Conservation (phyloP, 2,797 vertebrate species). For the Lepilemur ruficaudatus region DNA sequence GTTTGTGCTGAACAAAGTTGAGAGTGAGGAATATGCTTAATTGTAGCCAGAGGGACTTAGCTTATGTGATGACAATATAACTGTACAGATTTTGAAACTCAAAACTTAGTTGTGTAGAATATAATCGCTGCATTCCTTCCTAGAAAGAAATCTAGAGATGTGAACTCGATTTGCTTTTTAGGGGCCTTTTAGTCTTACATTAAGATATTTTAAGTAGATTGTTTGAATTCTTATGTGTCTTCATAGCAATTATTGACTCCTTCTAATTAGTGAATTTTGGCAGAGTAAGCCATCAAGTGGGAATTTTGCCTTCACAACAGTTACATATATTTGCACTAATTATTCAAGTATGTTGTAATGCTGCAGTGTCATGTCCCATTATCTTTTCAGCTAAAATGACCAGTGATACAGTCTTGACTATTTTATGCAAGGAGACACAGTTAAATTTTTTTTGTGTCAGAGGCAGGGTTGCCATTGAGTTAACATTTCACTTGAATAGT, state of each 20-base stretch:
- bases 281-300: not conserved
- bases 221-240: not conserved
- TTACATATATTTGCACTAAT: not conserved
- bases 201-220: not conserved
- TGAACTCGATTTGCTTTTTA: not conserved
- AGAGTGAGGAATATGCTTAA: not conserved
- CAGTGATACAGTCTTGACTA: not conserved
- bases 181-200: not conserved
- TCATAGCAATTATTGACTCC: not conserved
- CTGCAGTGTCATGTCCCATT: not conserved
- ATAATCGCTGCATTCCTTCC: not conserved
- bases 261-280: slow-evolving; percentile 52
- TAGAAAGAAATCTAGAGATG: not conserved
- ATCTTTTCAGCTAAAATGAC: slow-evolving; percentile 37
- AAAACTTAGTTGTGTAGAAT: not conserved
- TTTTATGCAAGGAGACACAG: not conserved
- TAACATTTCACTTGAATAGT: not conserved
- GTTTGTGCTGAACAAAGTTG: not conserved
- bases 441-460: slow-evolving; percentile 1
- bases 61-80: not conserved
- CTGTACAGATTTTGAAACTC: not conserved
- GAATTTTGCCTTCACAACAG: slow-evolving; percentile 2
- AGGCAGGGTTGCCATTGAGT: not conserved
- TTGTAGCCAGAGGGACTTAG: not conserved
- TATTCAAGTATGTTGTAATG: not conserved